Evolutionary conservation across 2,797 vertebrate species (phyloP).

Genomic region (Menidia menidia): DNA sequence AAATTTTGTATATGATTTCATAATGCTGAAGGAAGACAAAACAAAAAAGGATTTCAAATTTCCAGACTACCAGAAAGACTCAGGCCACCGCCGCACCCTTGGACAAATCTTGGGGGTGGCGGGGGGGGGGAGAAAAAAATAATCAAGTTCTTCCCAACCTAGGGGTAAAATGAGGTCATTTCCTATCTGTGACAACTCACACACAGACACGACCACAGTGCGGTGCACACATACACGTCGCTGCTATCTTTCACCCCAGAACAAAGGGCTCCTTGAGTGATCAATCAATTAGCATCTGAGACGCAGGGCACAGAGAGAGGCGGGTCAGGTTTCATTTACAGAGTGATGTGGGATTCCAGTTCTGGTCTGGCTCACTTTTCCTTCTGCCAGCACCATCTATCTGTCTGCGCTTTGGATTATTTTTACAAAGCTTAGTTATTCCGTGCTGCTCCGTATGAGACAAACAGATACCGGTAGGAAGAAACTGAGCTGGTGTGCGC

Average conservation of each 20-base stretch:
- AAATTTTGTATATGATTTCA: conserved; percentile 9
- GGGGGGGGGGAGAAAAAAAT: conserved; percentile 45
- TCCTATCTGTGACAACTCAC: conserved; percentile 80
- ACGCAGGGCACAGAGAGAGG: conserved; percentile 57
- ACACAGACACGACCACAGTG: conserved; percentile 56
- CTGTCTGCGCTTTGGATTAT: conserved; percentile 60
- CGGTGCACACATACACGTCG: conserved; percentile 48
- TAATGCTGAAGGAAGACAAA: conserved; percentile 11
- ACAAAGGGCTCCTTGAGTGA: conserved; percentile 80
- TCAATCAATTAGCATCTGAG: conserved; percentile 82
- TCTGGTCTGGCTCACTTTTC: conserved; percentile 62
- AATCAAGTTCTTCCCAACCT: conserved; percentile 79
- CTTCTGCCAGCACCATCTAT: conserved; percentile 45
- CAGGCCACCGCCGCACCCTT: conserved; percentile 6
- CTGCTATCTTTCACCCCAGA: conserved; percentile 78
- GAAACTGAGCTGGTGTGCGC: conserved; percentile 9
- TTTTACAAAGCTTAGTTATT: conserved; percentile 65
- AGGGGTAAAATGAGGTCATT: conserved; percentile 82
- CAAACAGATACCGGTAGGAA: conserved; percentile 44
- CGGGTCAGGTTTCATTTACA: conserved; percentile 75
- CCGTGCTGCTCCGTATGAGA: conserved; percentile 33
- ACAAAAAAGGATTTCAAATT: conserved; percentile 31
- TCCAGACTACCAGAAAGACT: conserved; percentile 48
- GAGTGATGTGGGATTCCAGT: conserved; percentile 53
- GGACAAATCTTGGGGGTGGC: conserved; percentile 38